Evolutionary conservation across 2,797 vertebrate genomes (phyloP).

Genomic region (Pogoniulus pusillus): DNA sequence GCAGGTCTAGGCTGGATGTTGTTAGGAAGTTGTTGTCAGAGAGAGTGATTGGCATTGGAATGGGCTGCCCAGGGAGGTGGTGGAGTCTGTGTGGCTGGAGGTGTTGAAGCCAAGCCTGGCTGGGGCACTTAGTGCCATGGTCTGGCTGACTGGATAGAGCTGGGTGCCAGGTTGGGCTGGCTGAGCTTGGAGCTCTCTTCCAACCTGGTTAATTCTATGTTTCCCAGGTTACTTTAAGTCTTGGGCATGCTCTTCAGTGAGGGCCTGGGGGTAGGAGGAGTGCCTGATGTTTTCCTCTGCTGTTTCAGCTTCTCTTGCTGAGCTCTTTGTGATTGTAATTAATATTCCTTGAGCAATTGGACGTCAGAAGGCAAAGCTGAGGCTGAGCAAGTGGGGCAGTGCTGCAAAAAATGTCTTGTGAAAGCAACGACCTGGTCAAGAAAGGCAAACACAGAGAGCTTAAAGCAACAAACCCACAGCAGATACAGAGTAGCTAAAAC

Average conservation of each 20-base stretch:
- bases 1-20: too few species aligned
- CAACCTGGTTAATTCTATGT: too few species aligned
- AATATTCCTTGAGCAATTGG: constrained; percentile 24
- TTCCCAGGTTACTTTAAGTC: neutral
- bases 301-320: neutral
- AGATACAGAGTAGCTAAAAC: neutral
- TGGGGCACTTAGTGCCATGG: too few species aligned
- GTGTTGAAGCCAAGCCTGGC: too few species aligned
- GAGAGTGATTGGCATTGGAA: too few species aligned
- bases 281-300: neutral
- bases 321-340: constrained; percentile 9
- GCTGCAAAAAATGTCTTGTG: constrained; percentile 43
- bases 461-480: constrained; percentile 42
- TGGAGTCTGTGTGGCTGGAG: too few species aligned
- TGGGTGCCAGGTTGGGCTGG: too few species aligned
- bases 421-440: constrained; percentile 59
- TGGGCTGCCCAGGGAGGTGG: too few species aligned
- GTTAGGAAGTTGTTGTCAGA: too few species aligned
- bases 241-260: neutral
- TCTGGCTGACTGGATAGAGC: too few species aligned
- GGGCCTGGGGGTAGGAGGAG: neutral
- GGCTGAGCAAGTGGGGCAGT: neutral
- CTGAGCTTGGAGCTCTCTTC: too few species aligned
- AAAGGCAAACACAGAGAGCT: constrained; percentile 10
- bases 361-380: constrained; percentile 15